Evolutionary conservation across 1,140 invertebrate genomes (phyloP), one percentile per base, ranked within the genome.

Genomic region (Diabrotica undecimpunctata): DNA sequence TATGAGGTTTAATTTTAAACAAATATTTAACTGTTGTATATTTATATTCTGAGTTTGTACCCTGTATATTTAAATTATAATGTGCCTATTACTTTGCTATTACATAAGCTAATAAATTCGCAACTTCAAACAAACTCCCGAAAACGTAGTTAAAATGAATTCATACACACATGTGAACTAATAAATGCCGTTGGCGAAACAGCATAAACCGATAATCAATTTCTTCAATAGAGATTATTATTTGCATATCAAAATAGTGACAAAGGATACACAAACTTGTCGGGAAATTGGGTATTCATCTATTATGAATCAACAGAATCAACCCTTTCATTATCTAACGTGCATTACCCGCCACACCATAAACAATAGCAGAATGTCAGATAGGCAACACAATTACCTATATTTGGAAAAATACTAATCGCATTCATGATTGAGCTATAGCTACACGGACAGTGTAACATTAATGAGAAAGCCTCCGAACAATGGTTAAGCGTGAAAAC

Each of bases 381-480:
- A 72, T 72, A 72, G 67, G 53, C 65, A 67, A 72, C 69, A 70
- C 71, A 72, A 72, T 72, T 72, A 72, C 63, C 71, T 68, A 68
- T 66, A 72, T 72, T 72, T 62, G 66, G 63, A 72, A 72, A 72
- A 72, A 72, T 72, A 71, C 64, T 71, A 72, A 72, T 72, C 70
- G 62, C 67, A 64, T 66, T 64, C 63, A 66, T 65, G 64, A 62
- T 58, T 68, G 63, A 68, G 58, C 63, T 68, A 62, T 65, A 25
- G 25, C 25, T 25, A 25, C 4, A 25, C 25, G 63, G 63, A 65
- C 64, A 65, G 63, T 65, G 66, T 68, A 52, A 41, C 58, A 51
- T 65, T 66, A 62, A 65, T 65, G 58, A 61, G 64, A 65, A 65
- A 68, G 52, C 59, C 50, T 11, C 46, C 54, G 39, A 54, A 46